phyloP scores from a whole-genome alignment of 30 jellyfish, hydroid and myxozoan species.

The Hydractinia echinata region DNA sequence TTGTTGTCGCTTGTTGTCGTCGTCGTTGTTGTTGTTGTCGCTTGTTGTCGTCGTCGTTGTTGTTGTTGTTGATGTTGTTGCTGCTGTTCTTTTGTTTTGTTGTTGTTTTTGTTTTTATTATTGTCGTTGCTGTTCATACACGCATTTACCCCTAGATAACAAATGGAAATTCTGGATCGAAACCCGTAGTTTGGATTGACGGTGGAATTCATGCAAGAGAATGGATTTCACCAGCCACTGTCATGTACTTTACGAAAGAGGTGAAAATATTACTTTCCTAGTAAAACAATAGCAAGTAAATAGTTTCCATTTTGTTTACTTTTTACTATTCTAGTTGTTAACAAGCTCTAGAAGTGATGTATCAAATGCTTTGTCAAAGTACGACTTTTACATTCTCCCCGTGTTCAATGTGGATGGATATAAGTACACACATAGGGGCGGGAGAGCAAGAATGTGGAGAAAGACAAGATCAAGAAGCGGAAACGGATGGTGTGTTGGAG shows the following conservation, averaged over 20 bases:
- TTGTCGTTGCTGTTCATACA: not conserved
- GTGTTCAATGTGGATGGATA: constrained; percentile 87
- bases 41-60: too few species aligned
- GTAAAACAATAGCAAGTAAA: not conserved
- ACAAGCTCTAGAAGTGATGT: constrained; percentile 40
- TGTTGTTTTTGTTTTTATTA: too few species aligned
- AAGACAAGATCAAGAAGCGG: constrained; percentile 67
- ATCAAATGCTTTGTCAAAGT: constrained; percentile 30
- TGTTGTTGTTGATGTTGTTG: not conserved
- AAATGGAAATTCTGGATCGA: constrained; percentile 28
- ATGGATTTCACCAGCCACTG: constrained; percentile 95
- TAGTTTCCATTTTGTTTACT: not conserved
- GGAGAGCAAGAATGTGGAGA: constrained; percentile 83
- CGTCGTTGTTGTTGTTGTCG: too few species aligned
- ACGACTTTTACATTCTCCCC: constrained; percentile 42
- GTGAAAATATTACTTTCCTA: not conserved
- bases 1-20: too few species aligned
- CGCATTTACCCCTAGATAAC: constrained; percentile 35
- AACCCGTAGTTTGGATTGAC: constrained; percentile 66
- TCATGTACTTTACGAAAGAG: constrained; percentile 80
- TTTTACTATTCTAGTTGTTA: not conserved
- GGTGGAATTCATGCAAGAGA: constrained; percentile 98
- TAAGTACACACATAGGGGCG: constrained; percentile 57
- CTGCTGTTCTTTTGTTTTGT: not conserved
- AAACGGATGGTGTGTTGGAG: constrained; percentile 57